Conservation (phyloP, 2,797 vertebrate genomes). For the Hypotaenidia okinawae region DNA sequence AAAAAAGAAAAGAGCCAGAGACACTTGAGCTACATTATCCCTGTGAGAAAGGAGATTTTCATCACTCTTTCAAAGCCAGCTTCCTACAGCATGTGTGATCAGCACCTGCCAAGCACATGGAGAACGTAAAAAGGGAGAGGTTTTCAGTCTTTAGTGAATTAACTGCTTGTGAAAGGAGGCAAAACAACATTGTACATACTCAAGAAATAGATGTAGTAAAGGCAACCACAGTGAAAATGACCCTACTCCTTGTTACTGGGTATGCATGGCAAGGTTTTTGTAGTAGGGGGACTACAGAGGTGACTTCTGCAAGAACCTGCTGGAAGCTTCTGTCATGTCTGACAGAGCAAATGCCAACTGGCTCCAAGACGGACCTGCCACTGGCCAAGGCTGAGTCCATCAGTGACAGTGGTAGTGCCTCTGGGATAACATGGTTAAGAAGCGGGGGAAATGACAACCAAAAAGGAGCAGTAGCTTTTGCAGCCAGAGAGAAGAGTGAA, state of each 20-base stretch:
- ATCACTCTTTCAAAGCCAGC: conserved; percentile 6
- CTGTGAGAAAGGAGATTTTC: neutral
- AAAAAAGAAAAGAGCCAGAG: neutral
- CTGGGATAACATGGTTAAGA: no score
- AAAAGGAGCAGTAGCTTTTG: no score
- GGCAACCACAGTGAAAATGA: neutral
- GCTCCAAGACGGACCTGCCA: no score
- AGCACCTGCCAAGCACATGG: conserved; percentile 46
- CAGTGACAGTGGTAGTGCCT: no score
- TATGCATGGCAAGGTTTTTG: no score
- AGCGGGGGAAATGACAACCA: no score
- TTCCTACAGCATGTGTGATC: conserved; percentile 30
- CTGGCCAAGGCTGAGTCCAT: no score
- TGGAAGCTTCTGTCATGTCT: no score
- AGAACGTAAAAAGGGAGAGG: neutral
- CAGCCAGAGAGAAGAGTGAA: no score
- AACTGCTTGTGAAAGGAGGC: neutral
- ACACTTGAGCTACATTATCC: neutral
- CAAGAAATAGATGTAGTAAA: neutral
- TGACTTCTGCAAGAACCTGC: no score
- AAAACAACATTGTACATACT: neutral
- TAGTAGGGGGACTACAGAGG: no score
- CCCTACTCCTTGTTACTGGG: neutral
- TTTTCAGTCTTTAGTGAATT: neutral
- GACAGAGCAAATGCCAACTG: no score